phyloP scores from a whole-genome alignment of 2,113 vertebrate genomes.

The Emydura subglobosa region DNA sequence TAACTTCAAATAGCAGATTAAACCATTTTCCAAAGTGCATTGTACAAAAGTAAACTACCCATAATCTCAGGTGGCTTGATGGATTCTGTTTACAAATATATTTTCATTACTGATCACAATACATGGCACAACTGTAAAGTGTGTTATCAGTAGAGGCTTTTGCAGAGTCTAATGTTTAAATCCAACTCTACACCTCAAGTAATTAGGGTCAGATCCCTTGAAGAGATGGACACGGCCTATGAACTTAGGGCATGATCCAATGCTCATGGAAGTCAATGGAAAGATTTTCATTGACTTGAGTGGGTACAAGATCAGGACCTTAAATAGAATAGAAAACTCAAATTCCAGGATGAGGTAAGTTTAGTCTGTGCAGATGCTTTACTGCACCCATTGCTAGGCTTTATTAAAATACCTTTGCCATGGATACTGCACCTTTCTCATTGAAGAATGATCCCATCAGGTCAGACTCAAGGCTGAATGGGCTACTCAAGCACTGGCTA shows the following conservation, averaged over 20 bases:
- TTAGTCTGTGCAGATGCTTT: constrained; percentile 12
- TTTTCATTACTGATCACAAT: constrained; percentile 23
- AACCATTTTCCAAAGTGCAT: constrained; percentile 3
- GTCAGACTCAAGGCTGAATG: background rate
- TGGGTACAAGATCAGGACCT: background rate
- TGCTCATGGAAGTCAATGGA: background rate
- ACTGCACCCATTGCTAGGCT: background rate
- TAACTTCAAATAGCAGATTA: background rate
- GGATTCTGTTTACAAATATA: background rate
- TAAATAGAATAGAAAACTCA: background rate
- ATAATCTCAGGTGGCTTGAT: background rate
- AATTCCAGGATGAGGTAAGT: background rate
- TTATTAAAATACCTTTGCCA: constrained; percentile 44
- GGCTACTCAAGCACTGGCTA: background rate
- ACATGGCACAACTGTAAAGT: constrained; percentile 21
- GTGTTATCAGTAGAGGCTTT: constrained; percentile 5
- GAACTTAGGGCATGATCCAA: background rate
- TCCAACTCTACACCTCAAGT: constrained; percentile 13
- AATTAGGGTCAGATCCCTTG: background rate
- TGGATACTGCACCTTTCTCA: constrained; percentile 49
- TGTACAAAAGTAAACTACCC: background rate
- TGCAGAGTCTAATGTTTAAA: background rate
- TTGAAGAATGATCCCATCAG: accelerated
- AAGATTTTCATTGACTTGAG: constrained; percentile 2
- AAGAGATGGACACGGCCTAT: background rate